Evolutionary conservation across 2,797 vertebrate genomes (phyloP), one percentile per base, ranked within the genome.

Genomic region (Pipistrellus pygmaeus): DNA sequence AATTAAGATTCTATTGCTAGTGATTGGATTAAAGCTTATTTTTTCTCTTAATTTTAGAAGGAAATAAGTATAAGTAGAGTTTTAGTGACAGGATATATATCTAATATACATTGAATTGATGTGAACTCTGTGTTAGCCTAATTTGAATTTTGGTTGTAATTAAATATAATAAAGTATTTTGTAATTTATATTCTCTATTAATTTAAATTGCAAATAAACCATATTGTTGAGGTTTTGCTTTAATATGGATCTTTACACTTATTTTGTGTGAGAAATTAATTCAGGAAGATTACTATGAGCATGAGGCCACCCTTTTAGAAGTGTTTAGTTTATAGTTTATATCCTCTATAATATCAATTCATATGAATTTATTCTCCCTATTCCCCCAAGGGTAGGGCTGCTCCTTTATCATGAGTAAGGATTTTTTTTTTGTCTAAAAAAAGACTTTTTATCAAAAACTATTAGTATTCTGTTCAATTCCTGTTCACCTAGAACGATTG

Each of bases 121-220:
- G 53, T 91, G 57, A 44, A 82, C 23, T 78, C 66, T 72, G 4
- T 88, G 30, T 87, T 85, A 83, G 41, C 25, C 14, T 53, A 55
- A 85, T 85, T 93, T 77, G 41, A 88, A 51, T 85, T 91, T 85
- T 88, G 80, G 44, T 82, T 93, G 14, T 77, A 86, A 72, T 92
- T 89, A 93, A 85, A 57, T 87, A 46, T 32, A 72, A 68, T 72
- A 72, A 81, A 64, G 41, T 78, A 53, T 57, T 73, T 92, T 51
- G 11, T 86, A 73, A 83, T 73, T 76, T 53, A 51, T 71, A 51
- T 55, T 77, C 7, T 73, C 44, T 3, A 53, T 91, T 62, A 91
- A 23, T 86, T 91, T 62, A 85, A 51, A 77, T 14, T 85, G 85
- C 25, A 32, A 10, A 85, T 76, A 88, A 76, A 57, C n/a, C 8